Conservation (phyloP, 2,113 vertebrate species). For the Zapus hudsonius region DNA sequence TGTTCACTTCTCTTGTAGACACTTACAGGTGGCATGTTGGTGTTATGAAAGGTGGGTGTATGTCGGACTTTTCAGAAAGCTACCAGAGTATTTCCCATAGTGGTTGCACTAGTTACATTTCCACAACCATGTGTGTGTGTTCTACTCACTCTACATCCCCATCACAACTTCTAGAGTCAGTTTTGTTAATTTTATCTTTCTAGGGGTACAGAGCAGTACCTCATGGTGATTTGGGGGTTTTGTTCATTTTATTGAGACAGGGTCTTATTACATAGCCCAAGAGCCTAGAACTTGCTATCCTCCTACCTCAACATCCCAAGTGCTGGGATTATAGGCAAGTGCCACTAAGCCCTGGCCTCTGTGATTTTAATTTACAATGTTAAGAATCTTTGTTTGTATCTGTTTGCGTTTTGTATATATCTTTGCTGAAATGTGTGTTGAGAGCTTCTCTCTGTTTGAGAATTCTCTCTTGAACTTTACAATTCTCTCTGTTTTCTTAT, state of each 20-base stretch:
- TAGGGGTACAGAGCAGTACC: not conserved
- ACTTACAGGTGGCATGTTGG: not conserved
- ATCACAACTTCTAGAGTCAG: not conserved
- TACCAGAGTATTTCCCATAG: not conserved
- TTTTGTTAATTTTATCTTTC: not conserved
- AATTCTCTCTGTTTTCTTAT: not conserved
- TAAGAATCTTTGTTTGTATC: not conserved
- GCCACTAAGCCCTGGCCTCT: not conserved
- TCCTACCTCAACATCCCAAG: not conserved
- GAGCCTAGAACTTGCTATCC: not conserved
- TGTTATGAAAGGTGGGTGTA: not conserved
- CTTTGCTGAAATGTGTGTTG: not conserved
- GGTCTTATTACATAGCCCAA: not conserved
- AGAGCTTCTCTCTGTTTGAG: not conserved
- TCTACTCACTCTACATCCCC: not conserved
- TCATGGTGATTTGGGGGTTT: not conserved
- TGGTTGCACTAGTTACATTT: not conserved
- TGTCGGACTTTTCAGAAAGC: conserved; percentile 6
- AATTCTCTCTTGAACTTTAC: not conserved
- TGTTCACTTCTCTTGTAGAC: not conserved
- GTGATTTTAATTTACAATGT: not conserved
- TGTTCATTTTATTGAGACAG: no score
- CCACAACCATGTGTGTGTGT: no score
- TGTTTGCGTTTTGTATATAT: not conserved
- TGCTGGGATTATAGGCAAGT: not conserved